A percentile compares a stretch with the other conserved stretches of the same genome.
phyloP scores from a whole-genome alignment of 2,797 vertebrate species.

The Ispidina lecontei region DNA sequence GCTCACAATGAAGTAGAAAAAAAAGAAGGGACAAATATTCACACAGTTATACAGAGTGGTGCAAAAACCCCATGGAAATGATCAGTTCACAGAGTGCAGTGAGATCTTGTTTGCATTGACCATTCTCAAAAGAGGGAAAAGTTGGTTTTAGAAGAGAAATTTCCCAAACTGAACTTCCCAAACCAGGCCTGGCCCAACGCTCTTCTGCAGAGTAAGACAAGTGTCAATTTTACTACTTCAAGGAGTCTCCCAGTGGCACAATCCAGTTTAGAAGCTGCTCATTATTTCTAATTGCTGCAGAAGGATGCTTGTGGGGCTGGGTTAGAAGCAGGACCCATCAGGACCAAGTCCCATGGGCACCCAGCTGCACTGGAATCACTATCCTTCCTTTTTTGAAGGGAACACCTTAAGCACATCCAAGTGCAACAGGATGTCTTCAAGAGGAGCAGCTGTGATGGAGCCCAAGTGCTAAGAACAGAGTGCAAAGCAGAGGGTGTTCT shows the following conservation, averaged over 20 bases:
- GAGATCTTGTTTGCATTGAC: neutral
- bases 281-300: neutral
- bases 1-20: neutral
- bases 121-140: neutral
- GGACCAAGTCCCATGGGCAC: accelerated
- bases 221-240: neutral
- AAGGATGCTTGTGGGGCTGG: neutral
- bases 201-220: accelerated
- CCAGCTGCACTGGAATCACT: neutral
- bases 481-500: neutral
- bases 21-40: neutral
- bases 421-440: neutral
- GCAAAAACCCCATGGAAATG: neutral
- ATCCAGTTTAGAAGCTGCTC: neutral
- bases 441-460: neutral
- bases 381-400: neutral
- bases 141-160: neutral
- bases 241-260: neutral
- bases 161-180: neutral
- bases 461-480: neutral
- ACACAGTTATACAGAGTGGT: neutral
- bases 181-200: neutral
- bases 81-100: neutral
- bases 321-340: neutral
- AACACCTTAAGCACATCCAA: neutral